phyloP scores from a whole-genome alignment of 2,888 invertebrate species.

The Linnaemya tessellans region DNA sequence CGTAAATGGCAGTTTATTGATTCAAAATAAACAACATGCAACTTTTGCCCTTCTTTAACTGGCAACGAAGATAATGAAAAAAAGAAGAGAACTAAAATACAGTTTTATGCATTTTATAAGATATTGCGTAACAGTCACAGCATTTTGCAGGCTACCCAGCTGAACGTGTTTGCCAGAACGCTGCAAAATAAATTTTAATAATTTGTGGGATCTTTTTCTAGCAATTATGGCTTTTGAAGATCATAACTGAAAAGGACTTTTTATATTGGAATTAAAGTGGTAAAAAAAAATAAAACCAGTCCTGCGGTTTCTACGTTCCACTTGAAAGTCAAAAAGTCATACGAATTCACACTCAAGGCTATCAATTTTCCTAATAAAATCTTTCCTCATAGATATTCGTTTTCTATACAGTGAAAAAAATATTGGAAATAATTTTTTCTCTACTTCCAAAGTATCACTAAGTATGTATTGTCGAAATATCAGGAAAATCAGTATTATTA shows the following conservation, averaged over 20 bases:
- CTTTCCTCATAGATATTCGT: too few relatives aligned
- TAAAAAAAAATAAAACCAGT: too few relatives aligned
- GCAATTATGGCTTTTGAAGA: neutral
- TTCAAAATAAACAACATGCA: constrained; percentile 66
- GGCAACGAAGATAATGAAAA: constrained; percentile 49
- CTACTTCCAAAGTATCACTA: too few relatives aligned
- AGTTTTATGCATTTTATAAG: constrained; percentile 22
- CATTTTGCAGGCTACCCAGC: constrained; percentile 2
- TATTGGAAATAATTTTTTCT: too few relatives aligned
- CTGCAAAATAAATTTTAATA: neutral
- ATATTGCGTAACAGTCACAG: neutral
- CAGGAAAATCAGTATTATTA: too few relatives aligned
- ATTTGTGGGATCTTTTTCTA: neutral
- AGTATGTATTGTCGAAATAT: too few relatives aligned
- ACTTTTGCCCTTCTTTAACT: constrained; percentile 54
- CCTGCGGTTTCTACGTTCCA: too few relatives aligned
- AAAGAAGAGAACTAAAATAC: constrained; percentile 41
- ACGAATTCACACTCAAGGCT: too few relatives aligned
- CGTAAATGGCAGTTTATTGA: constrained; percentile 42
- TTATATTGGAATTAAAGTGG: too few relatives aligned
- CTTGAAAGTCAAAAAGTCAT: too few relatives aligned
- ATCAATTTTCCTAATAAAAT: too few relatives aligned
- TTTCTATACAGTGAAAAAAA: too few relatives aligned
- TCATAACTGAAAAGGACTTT: neutral
- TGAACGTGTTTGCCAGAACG: neutral